A percentile compares a stretch with the other conserved stretches of the same genome.
These are phyloP conservation scores for Anastatus disparis DNA, from an alignment of 1,140 invertebrate genomes.

Conservation along the genomic window DNA sequence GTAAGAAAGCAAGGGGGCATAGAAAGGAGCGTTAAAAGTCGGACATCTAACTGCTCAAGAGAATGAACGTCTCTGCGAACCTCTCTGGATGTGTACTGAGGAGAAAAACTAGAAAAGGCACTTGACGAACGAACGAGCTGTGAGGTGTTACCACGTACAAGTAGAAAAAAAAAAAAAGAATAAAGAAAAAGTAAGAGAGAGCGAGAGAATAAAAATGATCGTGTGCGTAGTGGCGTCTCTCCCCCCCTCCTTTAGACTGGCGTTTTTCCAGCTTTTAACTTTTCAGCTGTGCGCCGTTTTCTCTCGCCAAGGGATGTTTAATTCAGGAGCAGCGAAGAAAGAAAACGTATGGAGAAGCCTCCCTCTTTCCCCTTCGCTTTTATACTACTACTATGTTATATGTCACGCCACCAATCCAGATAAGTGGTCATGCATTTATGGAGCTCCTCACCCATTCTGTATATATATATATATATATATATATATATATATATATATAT, in stretches of 20 bases:
- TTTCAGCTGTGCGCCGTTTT: conserved; percentile 29
- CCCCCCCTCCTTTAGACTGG: no score
- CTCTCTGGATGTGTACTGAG: background rate
- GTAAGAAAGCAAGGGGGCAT: background rate
- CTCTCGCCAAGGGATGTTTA: conserved; percentile 58
- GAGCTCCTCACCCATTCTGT: conserved; percentile 37
- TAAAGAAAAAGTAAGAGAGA: background rate
- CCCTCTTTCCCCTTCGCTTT: background rate
- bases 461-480: background rate
- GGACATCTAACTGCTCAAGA: conserved; percentile 5
- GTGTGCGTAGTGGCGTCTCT: background rate
- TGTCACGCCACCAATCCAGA: conserved; percentile 63
- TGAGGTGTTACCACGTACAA: background rate
- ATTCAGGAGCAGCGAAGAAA: conserved; percentile 61
- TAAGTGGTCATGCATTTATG: conserved; percentile 69
- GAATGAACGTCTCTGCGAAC: no score
- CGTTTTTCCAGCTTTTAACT: conserved; percentile 58
- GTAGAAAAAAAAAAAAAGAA: background rate
- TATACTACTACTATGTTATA: no score
- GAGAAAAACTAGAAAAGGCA: conserved; percentile 37
- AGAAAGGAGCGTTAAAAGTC: conserved; percentile 15
- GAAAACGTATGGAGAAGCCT: conserved; percentile 54
- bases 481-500: conserved; percentile 16
- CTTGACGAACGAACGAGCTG: conserved; percentile 32
- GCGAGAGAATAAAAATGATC: conserved; percentile 20